Evolutionary conservation across 2,888 invertebrate genomes (phyloP), one percentile per base, ranked within the genome.

Genomic region (Eilema griseolum): DNA sequence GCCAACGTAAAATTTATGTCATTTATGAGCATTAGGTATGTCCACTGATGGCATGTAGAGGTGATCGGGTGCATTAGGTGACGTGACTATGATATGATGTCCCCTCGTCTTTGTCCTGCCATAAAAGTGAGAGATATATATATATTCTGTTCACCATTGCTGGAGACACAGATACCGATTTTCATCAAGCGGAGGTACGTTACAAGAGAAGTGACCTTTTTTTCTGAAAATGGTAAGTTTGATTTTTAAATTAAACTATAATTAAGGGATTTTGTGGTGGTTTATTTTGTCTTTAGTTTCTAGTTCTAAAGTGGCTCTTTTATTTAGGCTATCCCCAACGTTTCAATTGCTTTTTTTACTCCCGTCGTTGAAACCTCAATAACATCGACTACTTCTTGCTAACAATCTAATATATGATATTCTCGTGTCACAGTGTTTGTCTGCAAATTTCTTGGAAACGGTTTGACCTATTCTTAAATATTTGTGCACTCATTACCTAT

Each of bases 181-280:
- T 52, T 60, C 41, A 20, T 60, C 24, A 52, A 61, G 67, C 37
- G 59, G 31, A 33, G 31, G 31, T n/a, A 68, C 41, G 60, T 52
- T n/a, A 52, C 52, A 8, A 52, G 52, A 52, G 2, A 52, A n/a
- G n/a, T 2, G 5, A 46, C n/a, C 12, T n/a, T 10, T 10, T 52
- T 52, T 52, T n/a, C n/a, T 52, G 52, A 52, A n/a, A 8, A 79
- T 79, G 79, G 79, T 79, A 66, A 79, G 79, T 69, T 67, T 10
- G 5, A 52, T 41, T 61, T 31, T 20, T 7, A n/a, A 52, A 52
- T 46, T n/a, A n/a, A 52, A 7, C 2, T 52, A 52, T 52, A n/a
- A 10, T 10, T 52, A 10, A 52, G 5, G 20, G 5, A 20, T 46
- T 20, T 20, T 16, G 4, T 41, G 3, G 3, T 12, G 12, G 12